Percentiles rank a stretch among this genome's conserved stretches.
Evolutionary conservation across 2,113 vertebrate genomes (phyloP).

Genomic region (Echinops telfairi): DNA sequence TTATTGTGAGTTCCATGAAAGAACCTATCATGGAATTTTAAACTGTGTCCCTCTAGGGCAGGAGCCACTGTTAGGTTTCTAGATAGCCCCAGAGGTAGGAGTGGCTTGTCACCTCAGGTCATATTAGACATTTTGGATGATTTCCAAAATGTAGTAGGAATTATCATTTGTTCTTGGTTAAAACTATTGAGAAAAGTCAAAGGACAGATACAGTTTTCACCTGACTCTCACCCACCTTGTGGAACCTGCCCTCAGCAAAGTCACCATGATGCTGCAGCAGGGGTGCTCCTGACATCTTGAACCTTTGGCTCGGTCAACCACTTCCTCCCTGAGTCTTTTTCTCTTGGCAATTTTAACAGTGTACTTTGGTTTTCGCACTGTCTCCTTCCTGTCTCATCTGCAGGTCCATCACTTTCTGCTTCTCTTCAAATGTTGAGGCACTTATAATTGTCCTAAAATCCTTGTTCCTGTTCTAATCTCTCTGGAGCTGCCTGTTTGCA

Average conservation of each 20-base stretch:
- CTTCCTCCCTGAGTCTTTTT: neutral
- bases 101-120: neutral
- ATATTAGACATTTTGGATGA: neutral
- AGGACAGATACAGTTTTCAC: neutral
- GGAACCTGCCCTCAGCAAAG: neutral
- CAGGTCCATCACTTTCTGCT: neutral
- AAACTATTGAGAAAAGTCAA: neutral
- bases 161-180: neutral
- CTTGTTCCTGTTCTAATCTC: fast-evolving
- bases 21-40: neutral
- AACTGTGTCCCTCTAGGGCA: neutral
- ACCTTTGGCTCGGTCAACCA: neutral
- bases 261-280: neutral
- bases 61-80: neutral
- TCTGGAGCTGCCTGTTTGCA: too few species aligned
- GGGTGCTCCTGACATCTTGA: neutral
- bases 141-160: neutral
- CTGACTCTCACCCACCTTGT: neutral
- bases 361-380: neutral
- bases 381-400: neutral
- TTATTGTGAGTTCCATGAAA: neutral
- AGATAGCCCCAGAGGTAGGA: neutral
- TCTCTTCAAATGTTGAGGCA: neutral
- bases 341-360: too few species aligned
- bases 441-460: neutral